Evolutionary conservation across 2,797 vertebrate species (phyloP), one percentile per base, ranked within the genome.

Genomic region (Schizopygopsis pylzovi): DNA sequence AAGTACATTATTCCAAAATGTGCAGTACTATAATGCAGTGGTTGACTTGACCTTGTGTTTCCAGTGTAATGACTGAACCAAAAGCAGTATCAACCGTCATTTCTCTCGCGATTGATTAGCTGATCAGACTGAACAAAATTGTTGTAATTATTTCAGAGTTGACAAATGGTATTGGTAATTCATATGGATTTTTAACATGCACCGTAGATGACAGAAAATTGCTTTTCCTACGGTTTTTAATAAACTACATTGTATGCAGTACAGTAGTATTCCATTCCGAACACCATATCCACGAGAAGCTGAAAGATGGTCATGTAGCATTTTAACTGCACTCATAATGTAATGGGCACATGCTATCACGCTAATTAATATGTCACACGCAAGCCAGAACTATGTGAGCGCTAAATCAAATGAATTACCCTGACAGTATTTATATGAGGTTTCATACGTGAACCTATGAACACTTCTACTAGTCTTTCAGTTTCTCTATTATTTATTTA

Each of bases 401-500:
- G 82, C 84, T 37, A 43, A 86, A 82, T 63, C 63, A 37, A 41
- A 33, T 49, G 9, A 47, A 13, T 20, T 22, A 45, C 37, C 49
- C 39, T 3, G 1, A 37, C 68, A 72, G 67, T 85, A 70, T 87
- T 87, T 88, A 4, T 82, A 47, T 33, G 79, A 79, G 79, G 78
- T 61, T 80, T 85, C 52, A 73, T 47, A 52, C 68, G 9, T 85
- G 82, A 70, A 47, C 49, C 8, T 12, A 18, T 70, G 49, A 85
- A 81, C 90, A 89, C 86, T 73, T 77, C 83, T 54, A 83, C 86
- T 89, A 76, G 65, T 87, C 33, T 86, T 89, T 82, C 80, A 67
- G 86, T 89, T 87, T 90, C 91, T 91, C 92, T 93, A 25, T 93
- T 93, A 94, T 95, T 93, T 92, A 92, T 87, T 89, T 86, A 92